Base-by-base conservation (phyloP, 2,888 invertebrate genomes). In the Yponomeuta cagnagella region DNA sequence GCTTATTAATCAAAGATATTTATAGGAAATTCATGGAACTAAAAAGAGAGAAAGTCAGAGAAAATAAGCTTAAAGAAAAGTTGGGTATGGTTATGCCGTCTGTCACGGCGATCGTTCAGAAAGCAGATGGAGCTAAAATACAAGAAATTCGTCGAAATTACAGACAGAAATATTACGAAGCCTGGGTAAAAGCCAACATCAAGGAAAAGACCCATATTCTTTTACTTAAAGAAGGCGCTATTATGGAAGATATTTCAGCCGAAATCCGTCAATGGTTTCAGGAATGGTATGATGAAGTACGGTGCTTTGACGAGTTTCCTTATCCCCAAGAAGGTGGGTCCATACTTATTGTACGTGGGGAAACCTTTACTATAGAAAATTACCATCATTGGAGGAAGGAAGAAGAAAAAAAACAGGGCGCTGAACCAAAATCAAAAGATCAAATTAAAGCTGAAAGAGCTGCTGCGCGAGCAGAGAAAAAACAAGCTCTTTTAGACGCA, bases 231-330 rank as follows among this genome's bases (percentile, higher is more conserved):
- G 89, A 92, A 76, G 94, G 93, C 6, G 89, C 93, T 63, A 89
- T 96, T 74, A 94, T 95, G 86, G 96, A 97, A 79, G 95, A 95
- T 76, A 95, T 96, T 81, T 94, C 95, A 63, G 95, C 94, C 74
- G 96, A 97, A 88, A 94, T 97, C 72, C 91, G 95, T 72, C 94
- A 94, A 78, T 97, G 96, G 96, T 95, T 96, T 79, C 81, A 91
- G 68, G 88, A 94, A 71, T 96, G 95, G 95, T 92, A 95, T 84
- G 82, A 84, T 64, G 81, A 82, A 72, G 82, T 90, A 0, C 89
- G 90, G 43, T 84, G 90, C 69, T 96, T 97, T 79, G 96, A 96
- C 73, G 94, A 95, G 74, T 95, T 94, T 80, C 97, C 97, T 69
- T 94, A 94, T 73, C 94, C 93, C 58, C 94, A 94, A 58, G 94